Base-by-base conservation (phyloP, 2,888 invertebrate genomes). In the Xestia c-nigrum region DNA sequence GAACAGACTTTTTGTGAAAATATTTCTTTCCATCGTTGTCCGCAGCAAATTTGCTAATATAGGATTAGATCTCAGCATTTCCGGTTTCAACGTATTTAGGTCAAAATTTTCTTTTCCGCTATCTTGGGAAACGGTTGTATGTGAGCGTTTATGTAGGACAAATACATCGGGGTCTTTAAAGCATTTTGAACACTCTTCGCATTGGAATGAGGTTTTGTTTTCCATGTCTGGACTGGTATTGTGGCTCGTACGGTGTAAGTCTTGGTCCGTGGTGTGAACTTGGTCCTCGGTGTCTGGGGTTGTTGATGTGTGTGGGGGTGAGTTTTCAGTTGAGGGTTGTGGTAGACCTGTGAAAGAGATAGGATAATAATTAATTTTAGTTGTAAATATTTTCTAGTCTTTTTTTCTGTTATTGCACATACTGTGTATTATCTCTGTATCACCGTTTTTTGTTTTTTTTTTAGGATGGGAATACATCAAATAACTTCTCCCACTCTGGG, bases 121-220 rank as follows among this genome's bases (percentile, higher is more conserved):
- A 3, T 59, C 68, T 7, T 85, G 86, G 0, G 81, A 67, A 1
- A 79, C 69, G 6, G 14, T 84, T 80, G 38, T 85, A 88, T 96
- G 96, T 0, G 89, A 88, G 0, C 96, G 80, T 80, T 93, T 93
- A 73, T 96, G 96, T 5, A 96, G 72, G 0, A 94, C 67, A 31
- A 93, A 95, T 0, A 96, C 96, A 55, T 96, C 96, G 0, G 96
- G 96, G 43, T 96, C 96, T 88, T 96, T 96, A 72, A 96, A 96
- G 75, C 95, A 96, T 89, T 94, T 96, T 0, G 94, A 92, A 72
- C 96, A 96, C 69, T 95, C 93, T 2, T 90, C 87, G 38, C 96
- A 96, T 86, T 93, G 92, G 82, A 89, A 95, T 0, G 95, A 93
- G 0, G 88, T 81, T 0, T 52, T 79, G 3, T 31, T 69, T 21